Evolutionary conservation across 2,888 invertebrate genomes (phyloP), one percentile per base, ranked within the genome.

Genomic region (Steromphala cineraria): DNA sequence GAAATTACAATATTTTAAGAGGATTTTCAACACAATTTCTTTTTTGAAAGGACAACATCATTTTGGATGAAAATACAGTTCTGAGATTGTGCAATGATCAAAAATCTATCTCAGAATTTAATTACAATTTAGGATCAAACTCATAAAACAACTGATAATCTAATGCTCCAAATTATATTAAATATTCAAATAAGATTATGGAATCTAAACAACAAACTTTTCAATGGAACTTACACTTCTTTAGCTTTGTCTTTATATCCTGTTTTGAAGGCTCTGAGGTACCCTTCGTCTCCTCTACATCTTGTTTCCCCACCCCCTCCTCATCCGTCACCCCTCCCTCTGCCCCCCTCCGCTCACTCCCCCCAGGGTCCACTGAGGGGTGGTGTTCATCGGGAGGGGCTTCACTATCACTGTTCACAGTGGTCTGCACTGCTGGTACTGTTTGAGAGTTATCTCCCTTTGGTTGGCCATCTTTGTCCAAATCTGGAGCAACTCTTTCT

Each of bases 151-250:
- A 28, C 1, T 1, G 24, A 13, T 8, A 56, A 19, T 10, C 1
- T 56, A 24, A 19, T 1, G 56, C 19, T 56, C 8, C n/a, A 1
- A 1, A 28, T 56, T 7, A 56, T 5, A 8, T 15, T 56, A 4
- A 19, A 24, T 24, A 56, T 24, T 31, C 76, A 76, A 31, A 19
- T 19, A 28, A 4, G 17, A 2, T 24, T 19, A 19, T 17, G n/a
- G 55, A 3, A 13, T 28, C n/a, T 19, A 40, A 40, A 74, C 13
- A 74, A 53, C n/a, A 2, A 74, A 2, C 13, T 2, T 19, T 15
- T 40, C 7, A 36, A 21, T n/a, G n/a, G 31, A n/a, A 81, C 88
- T 84, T 82, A 90, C 90, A 89, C 84, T 88, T 88, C 84, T 87
- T 90, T 21, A 89, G 83, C 53, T 89, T 89, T 75, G 87, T 84